Conservation (phyloP, 2,797 vertebrate genomes). For the Fistularia tabacaria region DNA sequence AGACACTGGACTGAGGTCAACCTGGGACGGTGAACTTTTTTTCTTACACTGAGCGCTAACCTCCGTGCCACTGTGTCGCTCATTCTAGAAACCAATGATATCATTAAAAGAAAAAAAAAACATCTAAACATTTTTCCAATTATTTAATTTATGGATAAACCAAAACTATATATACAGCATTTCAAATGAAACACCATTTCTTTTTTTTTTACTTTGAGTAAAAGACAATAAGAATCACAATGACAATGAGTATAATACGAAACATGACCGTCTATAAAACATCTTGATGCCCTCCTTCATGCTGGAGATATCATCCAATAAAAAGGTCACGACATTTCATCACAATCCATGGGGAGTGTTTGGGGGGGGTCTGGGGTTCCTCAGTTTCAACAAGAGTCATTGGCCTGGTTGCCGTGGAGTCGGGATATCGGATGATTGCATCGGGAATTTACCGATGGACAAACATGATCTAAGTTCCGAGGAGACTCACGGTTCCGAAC, state of each 20-base stretch:
- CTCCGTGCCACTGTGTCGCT: too few species aligned
- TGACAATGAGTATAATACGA: conserved; percentile 66
- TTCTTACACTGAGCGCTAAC: too few species aligned
- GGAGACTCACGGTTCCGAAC: conserved; percentile 77
- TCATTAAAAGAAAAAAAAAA: conserved; percentile 30
- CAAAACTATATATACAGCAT: conserved; percentile 71
- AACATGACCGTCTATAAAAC: conserved; percentile 73
- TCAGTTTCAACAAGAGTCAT: conserved; percentile 35
- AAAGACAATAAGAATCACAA: conserved; percentile 54
- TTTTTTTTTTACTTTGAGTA: conserved; percentile 59
- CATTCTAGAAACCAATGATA: too few species aligned
- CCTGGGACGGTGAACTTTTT: too few species aligned
- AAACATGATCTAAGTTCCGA: conserved; percentile 76
- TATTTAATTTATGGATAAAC: conserved; percentile 80
- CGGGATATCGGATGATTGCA: not conserved
- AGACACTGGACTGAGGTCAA: too few species aligned
- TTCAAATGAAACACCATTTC: conserved; percentile 62
- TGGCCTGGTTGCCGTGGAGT: conserved; percentile 29
- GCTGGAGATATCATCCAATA: conserved; percentile 72
- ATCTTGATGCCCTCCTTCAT: conserved; percentile 75
- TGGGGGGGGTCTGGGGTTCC: conserved; percentile 33
- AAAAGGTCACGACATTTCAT: conserved; percentile 73
- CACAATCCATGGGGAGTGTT: conserved; percentile 71
- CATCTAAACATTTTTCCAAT: conserved; percentile 44
- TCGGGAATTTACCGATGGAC: conserved; percentile 66